A percentile compares a stretch with the other conserved stretches of the same genome.
These are phyloP conservation scores for Ormyrus pomaceus DNA, from an alignment of 2,888 invertebrate species.

Conservation along the genomic window DNA sequence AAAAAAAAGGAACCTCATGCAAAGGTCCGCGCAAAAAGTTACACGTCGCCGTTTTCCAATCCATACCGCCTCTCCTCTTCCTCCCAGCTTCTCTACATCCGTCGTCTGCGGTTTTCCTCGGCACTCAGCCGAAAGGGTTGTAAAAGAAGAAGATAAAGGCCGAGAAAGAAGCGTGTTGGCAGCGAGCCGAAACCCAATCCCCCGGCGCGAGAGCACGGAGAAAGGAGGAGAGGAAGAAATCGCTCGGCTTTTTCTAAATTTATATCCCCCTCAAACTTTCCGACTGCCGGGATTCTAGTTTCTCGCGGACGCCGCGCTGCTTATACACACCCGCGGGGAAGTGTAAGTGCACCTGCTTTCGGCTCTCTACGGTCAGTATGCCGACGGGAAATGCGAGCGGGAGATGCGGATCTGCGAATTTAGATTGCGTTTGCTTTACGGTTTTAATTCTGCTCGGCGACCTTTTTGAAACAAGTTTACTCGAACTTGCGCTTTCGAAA, in stretches of 20 bases:
- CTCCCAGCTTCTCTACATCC: not conserved
- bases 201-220: not conserved
- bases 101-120: constrained; percentile 18
- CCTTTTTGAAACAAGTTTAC: too few species aligned
- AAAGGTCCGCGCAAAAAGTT: not conserved
- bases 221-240: constrained; percentile 17
- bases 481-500: too few species aligned
- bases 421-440: too few species aligned
- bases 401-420: too few species aligned
- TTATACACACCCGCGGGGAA: too few species aligned
- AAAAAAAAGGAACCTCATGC: not conserved
- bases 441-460: too few species aligned
- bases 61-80: constrained; percentile 18
- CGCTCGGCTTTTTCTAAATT: constrained; percentile 32
- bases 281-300: not conserved
- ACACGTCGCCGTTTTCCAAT: constrained; percentile 21
- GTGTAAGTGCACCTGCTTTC: too few species aligned
- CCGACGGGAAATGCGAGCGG: too few species aligned
- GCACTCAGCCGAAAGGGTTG: constrained; percentile 45
- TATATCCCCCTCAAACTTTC: constrained; percentile 26
- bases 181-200: constrained; percentile 28
- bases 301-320: not conserved
- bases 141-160: constrained; percentile 46
- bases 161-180: constrained; percentile 23
- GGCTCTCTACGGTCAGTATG: too few species aligned